Evolutionary conservation across 2,888 invertebrate species (phyloP), one percentile per base, ranked within the genome.

Genomic region (Sinopyrophorus schimmeli): DNA sequence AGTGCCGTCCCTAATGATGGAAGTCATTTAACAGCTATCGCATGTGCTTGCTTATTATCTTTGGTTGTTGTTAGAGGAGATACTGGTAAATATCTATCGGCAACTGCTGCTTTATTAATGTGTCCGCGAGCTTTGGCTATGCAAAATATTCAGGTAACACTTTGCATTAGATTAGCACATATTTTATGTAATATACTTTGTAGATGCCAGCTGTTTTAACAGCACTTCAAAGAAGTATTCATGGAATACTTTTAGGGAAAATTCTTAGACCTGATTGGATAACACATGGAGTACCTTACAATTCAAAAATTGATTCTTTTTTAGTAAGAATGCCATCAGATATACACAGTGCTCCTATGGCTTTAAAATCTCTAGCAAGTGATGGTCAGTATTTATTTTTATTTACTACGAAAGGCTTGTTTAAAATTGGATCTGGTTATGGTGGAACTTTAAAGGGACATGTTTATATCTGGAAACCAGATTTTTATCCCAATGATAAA

Each of bases 371-470:
- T 2, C 78, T 96, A 65, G 89, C 92, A 4, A 90, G 91, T 57
- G 95, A 97, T 73, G 97, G 97, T 5, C 86, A 86, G 56, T 94
- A 83, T 73, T 78, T 98, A 39, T 98, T 93, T 73, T 77, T 98
- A 16, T 86, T 91, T 62, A 85, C 90, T 17, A 85, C 86, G 5
- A 85, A 86, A 62, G 92, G 93, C 1, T 77, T 98, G 30, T 79
- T 92, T 54, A 98, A 98, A 77, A 84, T 98, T 53, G 98, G 98
- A 10, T 91, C 95, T 37, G 98, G 98, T 4, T 93, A 92, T 69
- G 90, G 91, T 35, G 92, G 92, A 55, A 94, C 97, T 4, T 82
- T 92, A 58, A 88, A 88, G 73, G 96, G 94, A n/a, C 89, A 92
- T 66, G 80, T 94, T 12, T 92, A 94, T 69, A 77, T 85, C 55